These are phyloP conservation scores for Scaptomyza montana DNA, from an alignment of 1,140 invertebrate genomes.

Conservation along the genomic window DNA sequence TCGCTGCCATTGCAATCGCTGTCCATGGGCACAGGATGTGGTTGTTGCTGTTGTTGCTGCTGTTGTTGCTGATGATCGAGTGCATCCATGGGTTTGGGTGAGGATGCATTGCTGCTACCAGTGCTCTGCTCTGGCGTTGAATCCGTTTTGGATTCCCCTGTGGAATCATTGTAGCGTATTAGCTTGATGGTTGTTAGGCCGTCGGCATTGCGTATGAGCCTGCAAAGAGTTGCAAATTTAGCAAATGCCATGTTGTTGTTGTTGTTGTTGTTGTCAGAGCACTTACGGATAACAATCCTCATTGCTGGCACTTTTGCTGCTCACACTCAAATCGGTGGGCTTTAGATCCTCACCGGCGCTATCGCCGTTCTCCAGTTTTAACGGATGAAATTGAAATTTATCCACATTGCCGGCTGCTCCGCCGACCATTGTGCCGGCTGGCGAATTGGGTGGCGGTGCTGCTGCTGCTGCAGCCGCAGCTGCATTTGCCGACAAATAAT, in stretches of 20 bases:
- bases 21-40: slow-evolving; percentile 73
- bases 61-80: slow-evolving; percentile 30
- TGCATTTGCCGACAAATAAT: slow-evolving; percentile 72
- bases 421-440: slow-evolving; percentile 34
- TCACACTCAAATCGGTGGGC: slow-evolving; percentile 85
- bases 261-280: not conserved
- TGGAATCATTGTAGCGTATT: slow-evolving; percentile 74
- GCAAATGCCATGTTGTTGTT: slow-evolving; percentile 9
- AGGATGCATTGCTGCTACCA: slow-evolving; percentile 23
- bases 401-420: slow-evolving; percentile 55
- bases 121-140: slow-evolving; percentile 26
- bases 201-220: slow-evolving; percentile 83
- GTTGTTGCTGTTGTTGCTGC: not conserved
- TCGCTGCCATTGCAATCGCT: slow-evolving; percentile 70
- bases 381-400: slow-evolving; percentile 77
- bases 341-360: slow-evolving; percentile 84
- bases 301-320: slow-evolving; percentile 57
- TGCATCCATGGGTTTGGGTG: slow-evolving; percentile 66
- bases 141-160: slow-evolving; percentile 40
- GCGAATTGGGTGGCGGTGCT: slow-evolving; percentile 72
- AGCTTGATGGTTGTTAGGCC: slow-evolving; percentile 83
- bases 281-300: slow-evolving; percentile 84
- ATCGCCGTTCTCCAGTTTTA: slow-evolving; percentile 71
- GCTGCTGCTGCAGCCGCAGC: slow-evolving; percentile 56
- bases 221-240: slow-evolving; percentile 51